Conservation (phyloP, 2,797 vertebrate species). For the Myotis planiceps region DNA sequence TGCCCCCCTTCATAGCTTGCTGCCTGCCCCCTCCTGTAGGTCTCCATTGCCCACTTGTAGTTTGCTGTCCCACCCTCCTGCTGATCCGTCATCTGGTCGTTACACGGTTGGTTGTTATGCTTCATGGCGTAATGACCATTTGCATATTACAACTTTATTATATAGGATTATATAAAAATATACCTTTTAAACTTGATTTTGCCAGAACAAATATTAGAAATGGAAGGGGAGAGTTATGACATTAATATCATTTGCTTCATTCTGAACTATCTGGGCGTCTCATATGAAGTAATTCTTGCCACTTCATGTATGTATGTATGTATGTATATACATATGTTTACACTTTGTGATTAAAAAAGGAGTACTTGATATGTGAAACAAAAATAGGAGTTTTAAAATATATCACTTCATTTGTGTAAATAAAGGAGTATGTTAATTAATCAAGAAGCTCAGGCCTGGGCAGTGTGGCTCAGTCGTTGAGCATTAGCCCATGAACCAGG, state of each 20-base stretch:
- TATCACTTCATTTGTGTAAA: not conserved
- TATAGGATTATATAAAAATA: not conserved
- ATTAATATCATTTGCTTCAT: not conserved
- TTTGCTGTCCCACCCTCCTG: too few relatives aligned
- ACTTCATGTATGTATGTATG: not conserved
- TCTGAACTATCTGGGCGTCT: not conserved
- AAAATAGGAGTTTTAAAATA: not conserved
- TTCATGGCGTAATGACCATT: not conserved
- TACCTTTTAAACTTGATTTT: not conserved
- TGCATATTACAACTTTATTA: not conserved
- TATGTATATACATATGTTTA: not conserved
- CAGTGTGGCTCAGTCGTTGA: too few relatives aligned
- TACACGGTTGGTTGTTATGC: rapidly evolving
- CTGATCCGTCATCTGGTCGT: too few relatives aligned
- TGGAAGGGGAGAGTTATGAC: not conserved
- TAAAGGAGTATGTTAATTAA: not conserved
- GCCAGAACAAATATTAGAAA: not conserved
- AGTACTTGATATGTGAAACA: not conserved
- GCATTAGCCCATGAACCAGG: too few relatives aligned
- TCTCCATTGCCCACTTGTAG: too few relatives aligned
- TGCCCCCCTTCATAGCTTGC: too few relatives aligned
- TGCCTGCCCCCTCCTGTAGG: too few relatives aligned
- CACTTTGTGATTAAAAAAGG: not conserved
- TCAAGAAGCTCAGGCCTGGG: too few relatives aligned
- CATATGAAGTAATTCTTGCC: not conserved